Percentiles rank a stretch among this genome's conserved stretches.
Evolutionary conservation across 2,113 vertebrate species (phyloP).

Genomic region (Cygnus buccinator): DNA sequence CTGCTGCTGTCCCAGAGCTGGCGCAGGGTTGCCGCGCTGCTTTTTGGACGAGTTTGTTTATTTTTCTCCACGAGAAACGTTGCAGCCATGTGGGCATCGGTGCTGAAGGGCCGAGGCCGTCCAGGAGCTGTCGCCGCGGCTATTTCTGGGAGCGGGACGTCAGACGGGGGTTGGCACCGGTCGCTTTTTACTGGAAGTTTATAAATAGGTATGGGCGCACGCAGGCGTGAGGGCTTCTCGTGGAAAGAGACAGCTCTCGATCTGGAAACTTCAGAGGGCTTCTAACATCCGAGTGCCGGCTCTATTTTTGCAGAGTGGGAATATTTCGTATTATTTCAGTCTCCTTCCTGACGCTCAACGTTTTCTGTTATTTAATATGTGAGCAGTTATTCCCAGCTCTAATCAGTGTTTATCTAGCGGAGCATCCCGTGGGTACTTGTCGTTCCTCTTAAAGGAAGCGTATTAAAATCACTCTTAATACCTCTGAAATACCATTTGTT

Average conservation of each 20-base stretch:
- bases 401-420: neutral
- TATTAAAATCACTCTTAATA: neutral
- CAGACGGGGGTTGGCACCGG: neutral
- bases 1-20: rapidly evolving
- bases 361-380: neutral
- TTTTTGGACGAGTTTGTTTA: neutral
- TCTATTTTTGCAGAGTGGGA: constrained; percentile 5
- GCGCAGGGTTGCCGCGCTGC: neutral
- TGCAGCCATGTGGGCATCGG: rapidly evolving
- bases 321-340: neutral
- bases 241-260: neutral
- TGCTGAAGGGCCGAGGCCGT: neutral
- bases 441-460: neutral
- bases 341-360: neutral
- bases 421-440: constrained; percentile 2
- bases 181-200: neutral
- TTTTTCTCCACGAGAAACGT: neutral
- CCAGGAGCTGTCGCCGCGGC: neutral
- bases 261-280: neutral
- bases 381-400: neutral
- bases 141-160: neutral
- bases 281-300: neutral
- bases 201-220: neutral
- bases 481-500: neutral
- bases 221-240: neutral